These are phyloP conservation scores for Micromesistius poutassou DNA, from an alignment of 2,797 vertebrate species.

Conservation along the genomic window DNA sequence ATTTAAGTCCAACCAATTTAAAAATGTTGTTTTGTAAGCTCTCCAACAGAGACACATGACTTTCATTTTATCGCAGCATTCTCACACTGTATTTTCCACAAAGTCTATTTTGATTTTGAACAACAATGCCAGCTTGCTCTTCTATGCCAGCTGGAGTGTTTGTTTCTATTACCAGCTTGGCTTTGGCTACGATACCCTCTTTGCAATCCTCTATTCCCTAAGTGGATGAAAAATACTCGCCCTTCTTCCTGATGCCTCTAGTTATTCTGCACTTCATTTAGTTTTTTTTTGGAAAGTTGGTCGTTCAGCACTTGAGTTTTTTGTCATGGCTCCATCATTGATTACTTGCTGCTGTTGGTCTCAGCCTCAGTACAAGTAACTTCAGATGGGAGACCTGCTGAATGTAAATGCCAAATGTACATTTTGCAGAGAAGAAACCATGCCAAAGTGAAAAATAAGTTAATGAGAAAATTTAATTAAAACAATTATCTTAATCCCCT, in stretches of 20 bases:
- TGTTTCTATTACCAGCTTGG: background rate
- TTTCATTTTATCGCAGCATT: background rate
- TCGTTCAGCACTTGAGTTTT: background rate
- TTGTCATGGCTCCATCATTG: background rate
- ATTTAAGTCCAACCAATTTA: background rate
- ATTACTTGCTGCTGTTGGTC: background rate
- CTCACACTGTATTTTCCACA: background rate
- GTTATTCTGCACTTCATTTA: background rate
- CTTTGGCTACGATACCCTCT: background rate
- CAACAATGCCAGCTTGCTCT: conserved; percentile 1
- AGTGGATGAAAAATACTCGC: background rate
- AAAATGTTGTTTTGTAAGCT: no score
- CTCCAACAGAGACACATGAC: background rate
- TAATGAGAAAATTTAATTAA: background rate
- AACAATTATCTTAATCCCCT: background rate
- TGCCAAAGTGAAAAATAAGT: background rate
- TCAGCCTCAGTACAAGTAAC: background rate
- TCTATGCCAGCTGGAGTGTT: conserved; percentile 1
- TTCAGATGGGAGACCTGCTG: background rate
- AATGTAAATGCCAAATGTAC: background rate
- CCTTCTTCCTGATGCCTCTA: background rate
- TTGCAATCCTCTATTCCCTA: background rate
- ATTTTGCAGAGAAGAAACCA: background rate
- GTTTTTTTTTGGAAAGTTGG: background rate
- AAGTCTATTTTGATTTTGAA: background rate